phyloP scores from a whole-genome alignment of 2,888 invertebrate genomes.

The Heterodera filipjevi region DNA sequence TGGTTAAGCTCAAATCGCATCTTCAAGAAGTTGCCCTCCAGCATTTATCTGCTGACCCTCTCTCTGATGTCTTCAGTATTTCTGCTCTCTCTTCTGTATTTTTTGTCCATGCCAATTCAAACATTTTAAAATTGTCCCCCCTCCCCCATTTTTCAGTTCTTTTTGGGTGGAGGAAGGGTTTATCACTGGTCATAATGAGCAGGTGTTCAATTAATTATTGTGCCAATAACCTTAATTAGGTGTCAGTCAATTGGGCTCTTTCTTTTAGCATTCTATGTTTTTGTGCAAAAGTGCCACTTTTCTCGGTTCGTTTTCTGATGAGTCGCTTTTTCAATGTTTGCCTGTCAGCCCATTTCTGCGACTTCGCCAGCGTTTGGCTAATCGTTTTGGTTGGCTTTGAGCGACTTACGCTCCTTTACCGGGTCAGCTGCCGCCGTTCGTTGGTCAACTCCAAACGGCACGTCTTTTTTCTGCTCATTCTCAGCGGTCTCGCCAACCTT shows the following conservation, averaged over 20 bases:
- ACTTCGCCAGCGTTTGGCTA: conserved; percentile 60
- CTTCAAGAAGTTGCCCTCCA: conserved; percentile 50
- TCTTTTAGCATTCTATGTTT: conserved; percentile 35
- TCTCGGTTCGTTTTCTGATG: background rate
- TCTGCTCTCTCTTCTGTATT: conserved; percentile 50
- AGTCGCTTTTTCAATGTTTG: background rate
- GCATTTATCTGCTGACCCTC: conserved; percentile 44
- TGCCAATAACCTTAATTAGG: background rate
- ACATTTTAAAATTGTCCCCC: background rate
- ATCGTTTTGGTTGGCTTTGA: conserved; percentile 60
- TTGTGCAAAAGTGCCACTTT: conserved; percentile 45
- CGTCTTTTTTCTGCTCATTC: conserved; percentile 47
- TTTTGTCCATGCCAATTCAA: background rate
- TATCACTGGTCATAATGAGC: conserved; percentile 35
- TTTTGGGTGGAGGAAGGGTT: conserved; percentile 62
- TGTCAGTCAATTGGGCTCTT: background rate
- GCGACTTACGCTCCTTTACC: conserved; percentile 52
- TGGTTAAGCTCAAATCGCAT: conserved; percentile 56
- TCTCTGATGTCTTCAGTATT: conserved; percentile 54
- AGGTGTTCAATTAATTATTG: background rate
- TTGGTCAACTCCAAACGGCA: conserved; percentile 51
- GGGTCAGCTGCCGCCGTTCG: conserved; percentile 43
- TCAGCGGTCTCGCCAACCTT: conserved; percentile 54
- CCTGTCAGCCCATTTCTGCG: conserved; percentile 54
- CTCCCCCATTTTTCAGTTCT: conserved; percentile 20